Evolutionary conservation across 2,888 invertebrate genomes (phyloP), one percentile per base, ranked within the genome.

Genomic region (Eupithecia insigniata): DNA sequence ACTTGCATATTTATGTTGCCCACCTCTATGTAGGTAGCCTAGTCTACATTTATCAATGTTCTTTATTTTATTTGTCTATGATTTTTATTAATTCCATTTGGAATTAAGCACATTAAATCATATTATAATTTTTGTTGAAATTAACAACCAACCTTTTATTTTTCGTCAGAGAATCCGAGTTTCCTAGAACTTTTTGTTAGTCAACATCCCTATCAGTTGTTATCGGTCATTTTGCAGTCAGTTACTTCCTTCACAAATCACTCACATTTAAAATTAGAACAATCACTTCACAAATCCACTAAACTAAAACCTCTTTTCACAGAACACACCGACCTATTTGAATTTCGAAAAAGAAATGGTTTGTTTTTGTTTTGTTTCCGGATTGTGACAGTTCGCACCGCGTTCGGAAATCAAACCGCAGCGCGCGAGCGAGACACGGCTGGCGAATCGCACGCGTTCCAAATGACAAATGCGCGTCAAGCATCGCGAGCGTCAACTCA

Each of bases 381-480:
- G 73, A 79, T 76, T 78, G 79, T 81, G 79, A 79, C 81, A 80
- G 77, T 70, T 76, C 68, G 71, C 72, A 81, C 80, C 77, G 81
- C 85, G 85, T 87, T 89, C 85, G 82, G 76, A 85, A 82, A 85
- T 73, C 58, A 26, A 32, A 64, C 16, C 80, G 79, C 83, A 83
- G 86, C 84, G 86, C 84, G 87, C 88, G 87, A 86, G 87, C 88
- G 87, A 86, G 83, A 83, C 82, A 83, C 83, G 87, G 83, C 86
- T 86, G 82, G 85, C 85, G 84, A 83, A 84, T 85, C 85, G 88
- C 83, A 86, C 84, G 85, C 89, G 86, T 88, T 87, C 88, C 85
- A 86, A 92, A 90, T 93, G 93, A 93, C 93, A 93, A 93, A 93
- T 92, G 92, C 88, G 89, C 90, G 89, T 89, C 89, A 87, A 88